Evolutionary conservation across 2,113 vertebrate species (phyloP), one percentile per base, ranked within the genome.

Genomic region (Seriola rivoliana): DNA sequence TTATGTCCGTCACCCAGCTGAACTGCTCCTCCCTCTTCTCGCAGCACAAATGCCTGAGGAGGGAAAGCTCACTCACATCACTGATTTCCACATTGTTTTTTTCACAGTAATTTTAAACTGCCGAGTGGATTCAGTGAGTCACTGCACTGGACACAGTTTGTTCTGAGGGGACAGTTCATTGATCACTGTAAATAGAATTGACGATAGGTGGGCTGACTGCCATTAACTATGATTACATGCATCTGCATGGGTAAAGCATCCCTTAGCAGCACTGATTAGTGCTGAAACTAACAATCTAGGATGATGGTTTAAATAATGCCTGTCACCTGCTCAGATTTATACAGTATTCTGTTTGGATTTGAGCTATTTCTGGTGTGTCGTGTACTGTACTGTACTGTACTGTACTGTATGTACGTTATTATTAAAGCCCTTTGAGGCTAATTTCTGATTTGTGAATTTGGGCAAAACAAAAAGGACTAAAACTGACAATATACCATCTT

Each of bases 1-100:
- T 96, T 92, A 98, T 93, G 89, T 95, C 95, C 55, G 93, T 93
- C 94, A 99, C 95, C 98, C 98, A 99, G 68, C 95, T 93, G 87
- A 94, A 93, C 91, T 97, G 97, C 0, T 81, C 90, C 84, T 97
- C 96, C 81, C 87, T 95, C 76, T 93, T 95, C 75, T 98, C 96
- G 88, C 97, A 99, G 92, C 97, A 98, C 81, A 99, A 95, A 84
- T 97, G 94, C 98, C 98, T 99, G 89, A 8, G 81, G 88, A 86
- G 68, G 70, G 44, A 78, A 73, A 72, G 52, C 62, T 32, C 29
- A 23, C 44, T 59, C 29, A 63, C 58, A 74, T 68, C 44, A 25
- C 75, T 46, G 34, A 48, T 63, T 77, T 75, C 19, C 73, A 58
- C 72, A 44, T 72, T 7, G 52, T 74, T 55, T 72, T 38, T 82